phyloP scores from a whole-genome alignment of 2,888 invertebrate genomes.

The Pachycephus smyrnensis region DNA sequence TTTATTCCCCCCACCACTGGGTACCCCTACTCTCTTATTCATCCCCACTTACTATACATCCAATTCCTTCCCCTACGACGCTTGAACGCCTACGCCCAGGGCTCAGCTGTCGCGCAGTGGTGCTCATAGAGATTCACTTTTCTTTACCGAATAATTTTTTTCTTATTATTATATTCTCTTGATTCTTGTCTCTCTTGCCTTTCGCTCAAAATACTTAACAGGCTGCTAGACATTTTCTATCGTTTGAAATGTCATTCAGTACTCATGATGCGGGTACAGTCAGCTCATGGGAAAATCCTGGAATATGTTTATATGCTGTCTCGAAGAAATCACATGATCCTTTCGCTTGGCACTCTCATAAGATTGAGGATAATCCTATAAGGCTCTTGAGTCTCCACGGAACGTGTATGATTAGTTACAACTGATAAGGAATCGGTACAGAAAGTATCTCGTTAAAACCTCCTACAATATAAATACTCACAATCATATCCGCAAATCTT shows the following conservation, averaged over 20 bases:
- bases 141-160: neutral
- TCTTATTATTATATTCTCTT: neutral
- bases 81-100: conserved; percentile 30
- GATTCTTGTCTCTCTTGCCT: neutral
- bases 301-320: neutral
- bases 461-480: neutral
- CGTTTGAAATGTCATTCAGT: neutral
- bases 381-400: neutral
- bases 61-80: conserved; percentile 2
- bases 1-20: conserved; percentile 47
- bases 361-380: neutral
- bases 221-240: neutral
- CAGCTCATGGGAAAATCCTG: neutral
- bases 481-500: neutral
- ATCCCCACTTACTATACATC: conserved; percentile 21
- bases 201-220: neutral
- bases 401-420: neutral
- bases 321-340: neutral
- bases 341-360: neutral
- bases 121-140: conserved; percentile 7
- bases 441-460: neutral
- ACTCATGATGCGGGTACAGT: neutral
- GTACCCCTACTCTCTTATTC: conserved; percentile 17
- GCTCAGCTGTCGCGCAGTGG: conserved; percentile 33
- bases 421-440: neutral